A percentile compares a stretch with the other conserved stretches of the same genome.
These are phyloP conservation scores for Graphium colonna DNA, from an alignment of 2,888 invertebrate genomes.

Conservation along the genomic window DNA sequence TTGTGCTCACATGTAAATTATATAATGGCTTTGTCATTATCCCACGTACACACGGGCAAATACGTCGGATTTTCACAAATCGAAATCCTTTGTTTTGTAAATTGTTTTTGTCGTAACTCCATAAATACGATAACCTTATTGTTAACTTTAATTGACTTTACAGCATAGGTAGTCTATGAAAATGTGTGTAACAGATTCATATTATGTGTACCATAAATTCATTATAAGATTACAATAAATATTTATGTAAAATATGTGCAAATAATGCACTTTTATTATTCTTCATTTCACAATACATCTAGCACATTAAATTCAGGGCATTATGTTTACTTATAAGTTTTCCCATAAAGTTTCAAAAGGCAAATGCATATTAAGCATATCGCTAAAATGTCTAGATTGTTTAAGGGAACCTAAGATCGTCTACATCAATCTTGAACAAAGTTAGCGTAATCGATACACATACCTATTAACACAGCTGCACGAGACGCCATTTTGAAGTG, in stretches of 20 bases:
- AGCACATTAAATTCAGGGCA: too few relatives aligned
- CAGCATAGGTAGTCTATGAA: slow-evolving; percentile 7
- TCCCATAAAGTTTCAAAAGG: too few relatives aligned
- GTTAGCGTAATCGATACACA: slow-evolving; percentile 58
- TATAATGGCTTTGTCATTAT: slow-evolving; percentile 45
- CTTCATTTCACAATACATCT: too few relatives aligned
- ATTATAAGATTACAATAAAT: too few relatives aligned
- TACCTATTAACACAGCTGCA: slow-evolving; percentile 62
- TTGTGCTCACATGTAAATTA: slow-evolving; percentile 52
- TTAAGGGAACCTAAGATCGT: slow-evolving; percentile 30
- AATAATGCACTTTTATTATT: too few relatives aligned
- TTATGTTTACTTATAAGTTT: too few relatives aligned
- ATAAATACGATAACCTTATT: background rate
- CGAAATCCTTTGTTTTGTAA: slow-evolving; percentile 23
- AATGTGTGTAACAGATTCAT: too few relatives aligned
- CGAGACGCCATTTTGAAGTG: slow-evolving; percentile 79
- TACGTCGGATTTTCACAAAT: slow-evolving; percentile 38
- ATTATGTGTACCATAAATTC: too few relatives aligned
- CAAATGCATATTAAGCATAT: too few relatives aligned
- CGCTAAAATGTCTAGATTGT: background rate
- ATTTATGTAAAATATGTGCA: too few relatives aligned
- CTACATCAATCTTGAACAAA: slow-evolving; percentile 46
- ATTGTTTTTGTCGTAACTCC: background rate
- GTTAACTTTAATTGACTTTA: too few relatives aligned
- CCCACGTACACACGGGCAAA: background rate